Evolutionary conservation across 2,888 invertebrate species (phyloP).

Genomic region (Notodonta ziczac): DNA sequence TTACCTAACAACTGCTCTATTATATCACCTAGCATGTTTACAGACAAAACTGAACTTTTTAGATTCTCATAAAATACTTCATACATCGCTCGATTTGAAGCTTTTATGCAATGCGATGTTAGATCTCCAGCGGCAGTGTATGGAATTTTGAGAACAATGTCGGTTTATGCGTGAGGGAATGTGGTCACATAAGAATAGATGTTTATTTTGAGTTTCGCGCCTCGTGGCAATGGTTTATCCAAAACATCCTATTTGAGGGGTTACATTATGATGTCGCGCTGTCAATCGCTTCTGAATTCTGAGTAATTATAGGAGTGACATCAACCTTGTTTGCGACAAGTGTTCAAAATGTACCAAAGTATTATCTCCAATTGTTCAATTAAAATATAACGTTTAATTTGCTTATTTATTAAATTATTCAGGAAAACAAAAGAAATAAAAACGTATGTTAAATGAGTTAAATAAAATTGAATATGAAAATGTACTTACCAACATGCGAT

Average conservation of each 20-base stretch:
- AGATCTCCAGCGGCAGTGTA: conserved; percentile 26
- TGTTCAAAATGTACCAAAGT: neutral
- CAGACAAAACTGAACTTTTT: conserved; percentile 8
- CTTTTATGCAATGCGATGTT: neutral
- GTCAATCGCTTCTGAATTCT: conserved; percentile 26
- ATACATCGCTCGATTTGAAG: conserved; percentile 21
- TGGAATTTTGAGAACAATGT: conserved; percentile 22
- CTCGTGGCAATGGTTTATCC: conserved; percentile 54
- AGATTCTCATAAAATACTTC: conserved; percentile 5
- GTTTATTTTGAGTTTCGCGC: conserved; percentile 55
- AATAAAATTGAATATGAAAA: conserved; percentile 28
- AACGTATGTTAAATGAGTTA: conserved; percentile 8
- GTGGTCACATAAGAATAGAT: conserved; percentile 46
- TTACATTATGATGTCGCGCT: conserved; percentile 35
- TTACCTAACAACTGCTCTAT: conserved; percentile 35
- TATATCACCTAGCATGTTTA: conserved; percentile 25
- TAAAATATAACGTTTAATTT: neutral
- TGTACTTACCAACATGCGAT: conserved; percentile 86
- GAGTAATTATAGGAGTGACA: neutral
- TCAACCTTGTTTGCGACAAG: conserved; percentile 2
- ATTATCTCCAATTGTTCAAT: neutral
- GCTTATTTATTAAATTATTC: neutral
- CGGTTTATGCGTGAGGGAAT: conserved; percentile 18
- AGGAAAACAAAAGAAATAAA: conserved; percentile 8
- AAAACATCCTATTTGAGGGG: conserved; percentile 55